Conservation (phyloP, 2,797 vertebrate species). For the Hemitrygon akajei region DNA sequence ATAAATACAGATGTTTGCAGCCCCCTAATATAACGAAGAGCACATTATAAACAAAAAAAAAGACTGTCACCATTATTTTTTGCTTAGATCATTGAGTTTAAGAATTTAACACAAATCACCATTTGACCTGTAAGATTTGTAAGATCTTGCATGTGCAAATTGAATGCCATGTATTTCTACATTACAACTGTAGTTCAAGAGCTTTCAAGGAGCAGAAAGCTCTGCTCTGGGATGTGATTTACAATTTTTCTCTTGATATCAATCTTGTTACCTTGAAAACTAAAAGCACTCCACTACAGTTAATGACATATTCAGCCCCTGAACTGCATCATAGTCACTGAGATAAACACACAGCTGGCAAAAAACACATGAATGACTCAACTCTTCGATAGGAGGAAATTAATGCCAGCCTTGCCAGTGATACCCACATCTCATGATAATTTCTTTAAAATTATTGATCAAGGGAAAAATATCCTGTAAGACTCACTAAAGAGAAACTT, state of each 20-base stretch:
- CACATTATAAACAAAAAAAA: background rate
- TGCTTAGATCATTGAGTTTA: background rate
- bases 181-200: background rate
- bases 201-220: too few relatives aligned
- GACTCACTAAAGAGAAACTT: background rate
- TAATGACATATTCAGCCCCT: background rate
- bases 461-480: too few relatives aligned
- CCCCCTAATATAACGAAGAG: background rate
- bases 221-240: background rate
- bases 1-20: background rate
- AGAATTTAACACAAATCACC: background rate
- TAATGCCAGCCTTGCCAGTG: too few relatives aligned
- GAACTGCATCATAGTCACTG: background rate
- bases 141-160: background rate
- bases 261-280: background rate
- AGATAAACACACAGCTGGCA: background rate
- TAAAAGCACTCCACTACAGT: background rate
- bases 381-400: too few relatives aligned
- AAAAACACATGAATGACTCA: background rate
- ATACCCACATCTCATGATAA: too few relatives aligned
- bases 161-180: background rate
- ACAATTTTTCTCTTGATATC: background rate
- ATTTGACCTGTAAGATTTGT: background rate
- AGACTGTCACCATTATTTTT: background rate
- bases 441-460: too few relatives aligned